phyloP scores from a whole-genome alignment of 2,797 vertebrate genomes.

The Corythornis leucogaster region DNA sequence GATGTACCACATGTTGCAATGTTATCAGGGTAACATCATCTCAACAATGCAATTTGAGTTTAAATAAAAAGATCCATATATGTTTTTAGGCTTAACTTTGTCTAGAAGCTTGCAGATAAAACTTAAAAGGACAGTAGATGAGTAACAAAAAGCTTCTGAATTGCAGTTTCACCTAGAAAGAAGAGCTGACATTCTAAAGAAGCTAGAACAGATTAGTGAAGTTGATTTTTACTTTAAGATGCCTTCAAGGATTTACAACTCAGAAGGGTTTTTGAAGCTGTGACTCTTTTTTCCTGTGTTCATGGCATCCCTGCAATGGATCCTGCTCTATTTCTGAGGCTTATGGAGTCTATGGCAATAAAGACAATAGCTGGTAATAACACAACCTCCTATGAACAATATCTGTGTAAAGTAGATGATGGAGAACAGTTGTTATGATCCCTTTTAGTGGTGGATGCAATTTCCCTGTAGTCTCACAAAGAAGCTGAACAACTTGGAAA shows the following conservation, averaged over 20 bases:
- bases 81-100: not conserved
- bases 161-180: not conserved
- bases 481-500: constrained; percentile 2
- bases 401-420: not conserved
- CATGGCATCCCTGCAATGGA: not conserved
- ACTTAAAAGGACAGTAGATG: constrained; percentile 1
- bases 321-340: not conserved
- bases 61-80: constrained; percentile 55
- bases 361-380: not conserved
- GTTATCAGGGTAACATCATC: constrained; percentile 55
- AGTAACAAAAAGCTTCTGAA: not conserved
- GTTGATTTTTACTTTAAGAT: not conserved
- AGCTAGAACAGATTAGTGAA: not conserved
- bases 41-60: constrained; percentile 29
- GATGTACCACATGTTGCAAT: constrained; percentile 21
- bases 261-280: not conserved
- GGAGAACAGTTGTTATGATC: not conserved
- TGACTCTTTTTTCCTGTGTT: not conserved
- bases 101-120: not conserved
- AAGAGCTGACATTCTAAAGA: constrained; percentile 1
- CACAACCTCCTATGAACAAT: not conserved
- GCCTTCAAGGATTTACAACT: not conserved
- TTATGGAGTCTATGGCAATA: not conserved
- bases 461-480: constrained; percentile 37
- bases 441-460: constrained; percentile 20